phyloP scores from a whole-genome alignment of 2,888 invertebrate genomes.

The Phaonia tiefii region DNA sequence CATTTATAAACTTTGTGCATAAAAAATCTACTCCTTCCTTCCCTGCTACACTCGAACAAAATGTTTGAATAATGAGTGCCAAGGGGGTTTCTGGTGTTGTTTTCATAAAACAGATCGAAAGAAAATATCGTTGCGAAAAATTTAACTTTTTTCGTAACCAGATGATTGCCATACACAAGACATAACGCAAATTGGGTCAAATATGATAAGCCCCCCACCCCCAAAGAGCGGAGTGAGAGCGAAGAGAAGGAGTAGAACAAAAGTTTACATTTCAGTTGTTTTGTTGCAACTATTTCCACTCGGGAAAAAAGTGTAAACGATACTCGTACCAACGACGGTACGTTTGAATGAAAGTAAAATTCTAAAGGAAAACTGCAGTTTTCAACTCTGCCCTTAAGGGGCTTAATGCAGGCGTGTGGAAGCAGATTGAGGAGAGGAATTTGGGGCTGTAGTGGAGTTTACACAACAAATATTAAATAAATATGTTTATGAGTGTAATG shows the following conservation, averaged over 20 bases:
- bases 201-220: conserved; percentile 59
- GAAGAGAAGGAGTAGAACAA: conserved; percentile 29
- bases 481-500: no score
- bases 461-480: no score
- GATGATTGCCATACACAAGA: conserved; percentile 24
- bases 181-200: conserved; percentile 60
- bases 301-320: background rate
- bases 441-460: no score
- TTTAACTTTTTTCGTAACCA: conserved; percentile 4
- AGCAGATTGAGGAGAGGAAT: no score
- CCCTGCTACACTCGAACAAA: conserved; percentile 19
- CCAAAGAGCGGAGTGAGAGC: conserved; percentile 31
- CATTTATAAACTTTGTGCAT: conserved; percentile 20
- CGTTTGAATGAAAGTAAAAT: conserved; percentile 29
- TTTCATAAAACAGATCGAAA: conserved; percentile 29
- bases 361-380: conserved; percentile 3
- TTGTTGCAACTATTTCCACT: background rate
- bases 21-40: background rate
- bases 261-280: conserved; percentile 41
- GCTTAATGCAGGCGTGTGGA: no score
- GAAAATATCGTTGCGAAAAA: conserved; percentile 28
- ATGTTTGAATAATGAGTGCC: conserved; percentile 55
- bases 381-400: no score
- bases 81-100: conserved; percentile 42
- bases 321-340: no score